Percentiles rank a stretch among this genome's conserved stretches.
phyloP scores from a whole-genome alignment of 2,113 vertebrate genomes.

The Albula goreensis region DNA sequence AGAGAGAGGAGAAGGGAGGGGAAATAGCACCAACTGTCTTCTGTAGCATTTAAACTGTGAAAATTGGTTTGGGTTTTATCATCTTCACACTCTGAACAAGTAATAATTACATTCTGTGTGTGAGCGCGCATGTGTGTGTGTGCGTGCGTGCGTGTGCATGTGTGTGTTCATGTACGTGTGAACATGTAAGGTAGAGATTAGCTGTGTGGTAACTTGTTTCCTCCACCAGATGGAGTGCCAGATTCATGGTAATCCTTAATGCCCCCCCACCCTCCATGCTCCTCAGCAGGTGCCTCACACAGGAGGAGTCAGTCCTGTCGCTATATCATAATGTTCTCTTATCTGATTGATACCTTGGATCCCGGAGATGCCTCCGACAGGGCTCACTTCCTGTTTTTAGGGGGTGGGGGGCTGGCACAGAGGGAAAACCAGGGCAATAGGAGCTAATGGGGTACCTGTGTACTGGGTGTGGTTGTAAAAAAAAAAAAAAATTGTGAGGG shows the following conservation, averaged over 20 bases:
- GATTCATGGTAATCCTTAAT: conserved; percentile 51
- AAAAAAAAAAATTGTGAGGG: background rate
- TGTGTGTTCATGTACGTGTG: background rate
- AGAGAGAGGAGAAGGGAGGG: conserved; percentile 6
- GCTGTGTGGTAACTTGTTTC: conserved; percentile 1
- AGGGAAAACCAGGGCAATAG: background rate
- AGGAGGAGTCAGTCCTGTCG: conserved; percentile 64
- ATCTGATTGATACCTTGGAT: conserved; percentile 90
- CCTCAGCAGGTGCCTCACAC: conserved; percentile 67
- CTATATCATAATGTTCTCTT: conserved; percentile 72
- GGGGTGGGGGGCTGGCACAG: background rate
- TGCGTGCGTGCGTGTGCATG: background rate
- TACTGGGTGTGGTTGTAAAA: background rate
- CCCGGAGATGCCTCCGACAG: background rate
- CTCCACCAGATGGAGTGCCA: conserved; percentile 89
- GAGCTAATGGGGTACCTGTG: background rate
- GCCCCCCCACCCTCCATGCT: conserved; percentile 13
- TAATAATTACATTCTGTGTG: background rate
- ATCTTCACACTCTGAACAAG: conserved; percentile 10
- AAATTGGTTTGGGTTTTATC: conserved; percentile 21
- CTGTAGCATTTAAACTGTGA: conserved; percentile 7
- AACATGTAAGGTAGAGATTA: background rate
- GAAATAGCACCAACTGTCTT: background rate
- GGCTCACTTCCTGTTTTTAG: background rate
- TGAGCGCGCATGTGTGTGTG: background rate